phyloP scores from a whole-genome alignment of 2,888 invertebrate genomes.

The Euzophera pinguis region DNA sequence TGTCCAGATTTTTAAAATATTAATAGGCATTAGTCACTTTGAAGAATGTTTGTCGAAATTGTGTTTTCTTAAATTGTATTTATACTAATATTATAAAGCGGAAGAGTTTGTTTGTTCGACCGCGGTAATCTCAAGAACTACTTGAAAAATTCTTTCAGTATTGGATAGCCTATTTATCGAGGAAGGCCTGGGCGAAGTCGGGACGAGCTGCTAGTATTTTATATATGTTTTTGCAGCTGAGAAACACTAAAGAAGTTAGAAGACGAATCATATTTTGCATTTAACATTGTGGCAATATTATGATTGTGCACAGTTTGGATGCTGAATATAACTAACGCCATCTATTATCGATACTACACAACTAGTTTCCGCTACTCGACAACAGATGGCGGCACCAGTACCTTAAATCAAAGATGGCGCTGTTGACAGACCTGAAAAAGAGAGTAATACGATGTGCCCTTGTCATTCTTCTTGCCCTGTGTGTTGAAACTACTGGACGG shows the following conservation, averaged over 20 bases:
- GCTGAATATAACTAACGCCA: slow-evolving; percentile 38
- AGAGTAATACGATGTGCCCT: slow-evolving; percentile 82
- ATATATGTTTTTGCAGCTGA: background rate
- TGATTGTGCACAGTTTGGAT: slow-evolving; percentile 33
- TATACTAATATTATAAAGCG: no score
- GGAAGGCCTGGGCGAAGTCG: no score
- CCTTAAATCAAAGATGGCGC: background rate
- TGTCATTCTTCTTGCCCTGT: slow-evolving; percentile 97
- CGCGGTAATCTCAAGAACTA: no score
- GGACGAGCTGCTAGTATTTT: no score
- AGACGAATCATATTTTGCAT: slow-evolving; percentile 36
- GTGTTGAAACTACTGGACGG: slow-evolving; percentile 93
- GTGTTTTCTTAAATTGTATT: no score
- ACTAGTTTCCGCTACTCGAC: slow-evolving; percentile 30
- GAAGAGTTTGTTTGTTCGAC: no score
- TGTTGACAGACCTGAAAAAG: slow-evolving; percentile 9
- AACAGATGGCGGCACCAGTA: slow-evolving; percentile 36
- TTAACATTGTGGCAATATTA: slow-evolving; percentile 34
- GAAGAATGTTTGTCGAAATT: no score
- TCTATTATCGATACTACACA: slow-evolving; percentile 22
- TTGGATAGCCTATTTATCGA: no score
- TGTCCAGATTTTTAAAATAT: no score
- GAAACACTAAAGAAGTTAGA: background rate
- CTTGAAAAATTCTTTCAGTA: no score
- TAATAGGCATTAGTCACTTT: no score